Evolutionary conservation across 2,888 invertebrate species (phyloP), one percentile per base, ranked within the genome.

Genomic region (Agrochola lychnidis): DNA sequence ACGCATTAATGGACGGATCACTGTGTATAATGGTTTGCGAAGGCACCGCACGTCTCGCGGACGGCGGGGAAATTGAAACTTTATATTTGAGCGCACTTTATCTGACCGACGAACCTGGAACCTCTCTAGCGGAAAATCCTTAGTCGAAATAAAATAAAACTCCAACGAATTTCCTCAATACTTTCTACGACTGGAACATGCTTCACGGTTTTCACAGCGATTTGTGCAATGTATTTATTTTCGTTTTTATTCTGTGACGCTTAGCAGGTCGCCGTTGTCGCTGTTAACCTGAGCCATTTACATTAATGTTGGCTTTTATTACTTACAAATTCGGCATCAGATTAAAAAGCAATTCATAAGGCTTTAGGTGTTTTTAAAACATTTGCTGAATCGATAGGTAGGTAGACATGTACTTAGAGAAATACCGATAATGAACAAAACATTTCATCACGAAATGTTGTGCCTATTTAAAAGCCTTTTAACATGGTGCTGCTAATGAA

Each of bases 11-110:
- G 78, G 86, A 82, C 61, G 69, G 73, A 78, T 81, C 73, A 70
- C 22, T 70, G 70, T 79, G 57, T 74, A 83, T 68, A 82, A 76
- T 78, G 66, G 53, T 74, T 53, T 78, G 77, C 48, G 83, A 87
- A 95, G 90, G 93, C 94, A 82, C 82, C 84, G 93, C 95, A 95
- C 94, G 94, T 93, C 90, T 90, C 88, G 81, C 90, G 90, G 91
- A 90, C 91, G 88, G 91, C 88, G 91, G 89, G 92, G 92, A 94
- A 96, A 96, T 96, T 95, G 95, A 96, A 96, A 95, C 95, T 96
- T 95, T 96, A 95, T 96, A 95, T 96, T 95, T 95, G 93, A 95
- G 93, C 93, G 92, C 94, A 94, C 94, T 95, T 94, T 93, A 94
- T 95, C 93, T 95, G 94, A 94, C 94, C 94, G 91, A 92, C 89